Evolutionary conservation across 2,797 vertebrate species (phyloP).

Genomic region (Chrysolophus pictus): DNA sequence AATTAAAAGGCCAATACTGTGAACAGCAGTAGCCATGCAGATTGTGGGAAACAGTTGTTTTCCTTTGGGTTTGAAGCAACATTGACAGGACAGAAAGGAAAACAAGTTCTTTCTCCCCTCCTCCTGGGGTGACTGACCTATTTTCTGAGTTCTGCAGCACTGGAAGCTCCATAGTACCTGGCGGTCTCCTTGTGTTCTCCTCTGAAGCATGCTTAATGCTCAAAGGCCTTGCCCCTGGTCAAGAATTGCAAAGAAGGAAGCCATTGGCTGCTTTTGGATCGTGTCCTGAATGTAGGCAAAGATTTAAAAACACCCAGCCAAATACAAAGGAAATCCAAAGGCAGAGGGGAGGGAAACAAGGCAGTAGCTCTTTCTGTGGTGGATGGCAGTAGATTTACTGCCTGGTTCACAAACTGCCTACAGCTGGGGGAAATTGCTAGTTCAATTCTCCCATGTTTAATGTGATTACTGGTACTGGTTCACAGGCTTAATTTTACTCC

Average conservation of each 20-base stretch:
- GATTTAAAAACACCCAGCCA: not conserved
- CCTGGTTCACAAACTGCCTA: constrained; percentile 49
- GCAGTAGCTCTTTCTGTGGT: constrained; percentile 38
- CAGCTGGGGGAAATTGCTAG: constrained; percentile 49
- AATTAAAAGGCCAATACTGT: not conserved
- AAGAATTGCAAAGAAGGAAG: constrained; percentile 8
- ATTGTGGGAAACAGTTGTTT: not conserved
- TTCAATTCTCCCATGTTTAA: constrained; percentile 43
- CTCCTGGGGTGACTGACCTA: constrained; percentile 27
- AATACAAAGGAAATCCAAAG: constrained; percentile 34
- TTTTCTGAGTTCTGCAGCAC: constrained; percentile 21
- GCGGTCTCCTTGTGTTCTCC: constrained; percentile 46
- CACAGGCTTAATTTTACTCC: constrained; percentile 27
- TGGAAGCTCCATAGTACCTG: constrained; percentile 32
- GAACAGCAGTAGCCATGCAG: not conserved
- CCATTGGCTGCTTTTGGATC: not conserved
- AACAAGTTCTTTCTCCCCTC: not conserved
- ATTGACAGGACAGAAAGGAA: not conserved
- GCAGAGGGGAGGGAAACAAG: constrained; percentile 19
- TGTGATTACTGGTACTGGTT: constrained; percentile 46
- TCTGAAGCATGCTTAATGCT: constrained; percentile 23
- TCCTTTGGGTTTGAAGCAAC: not conserved
- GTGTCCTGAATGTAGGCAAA: not conserved
- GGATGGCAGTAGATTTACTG: constrained; percentile 26
- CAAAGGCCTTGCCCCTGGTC: not conserved